Base-by-base conservation (phyloP, 2,113 vertebrate species). In the Sinocyclocheilus grahami region DNA sequence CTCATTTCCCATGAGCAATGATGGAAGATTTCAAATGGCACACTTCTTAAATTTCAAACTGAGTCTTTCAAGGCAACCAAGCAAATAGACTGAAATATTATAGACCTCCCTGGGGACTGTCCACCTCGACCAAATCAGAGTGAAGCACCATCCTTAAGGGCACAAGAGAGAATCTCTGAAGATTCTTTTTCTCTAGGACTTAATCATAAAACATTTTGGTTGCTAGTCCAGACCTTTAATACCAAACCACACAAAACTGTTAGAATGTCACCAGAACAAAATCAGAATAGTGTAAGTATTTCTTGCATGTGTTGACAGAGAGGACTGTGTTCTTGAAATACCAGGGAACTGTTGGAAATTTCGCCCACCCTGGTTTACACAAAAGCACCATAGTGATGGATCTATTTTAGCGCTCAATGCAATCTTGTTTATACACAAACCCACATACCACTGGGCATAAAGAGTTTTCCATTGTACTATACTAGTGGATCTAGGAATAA, bases 391-490 rank as follows among this genome's bases (percentile, higher is more conserved):
- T 60, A 30, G 77, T 22, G 53, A 60, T 3, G 0, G 72, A 84
- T 82, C 58, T 85, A 55, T 78, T 55, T 67, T 60, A 16, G 75
- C 75, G 12, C 62, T 33, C 39, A 13, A 20, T 87, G 16, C 4
- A 88, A 69, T 87, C 58, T 53, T 82, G 69, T 87, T 74, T 87
- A 74, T 46, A 51, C 14, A 67, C 69, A 39, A 27, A 76, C 30
- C 33, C 53, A 2, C n/a, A 78, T 69, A 30, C 53, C 72, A 63
- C 39, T 37, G 13, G 53, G 39, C 75, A 86, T 74, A 51, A 37
- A 53, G 3, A 51, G 20, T 37, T 77, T 37, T 18, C 12, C 22
- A 0, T 2, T 48, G 11, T 9, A 24, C 60, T 60, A 4, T 71
- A 27, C 67, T 76, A 46, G 12, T 30, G 51, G 30, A 82, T 65